Evolutionary conservation across 2,888 invertebrate genomes (phyloP), one percentile per base, ranked within the genome.

Genomic region (Neuroscelio doddi): DNA sequence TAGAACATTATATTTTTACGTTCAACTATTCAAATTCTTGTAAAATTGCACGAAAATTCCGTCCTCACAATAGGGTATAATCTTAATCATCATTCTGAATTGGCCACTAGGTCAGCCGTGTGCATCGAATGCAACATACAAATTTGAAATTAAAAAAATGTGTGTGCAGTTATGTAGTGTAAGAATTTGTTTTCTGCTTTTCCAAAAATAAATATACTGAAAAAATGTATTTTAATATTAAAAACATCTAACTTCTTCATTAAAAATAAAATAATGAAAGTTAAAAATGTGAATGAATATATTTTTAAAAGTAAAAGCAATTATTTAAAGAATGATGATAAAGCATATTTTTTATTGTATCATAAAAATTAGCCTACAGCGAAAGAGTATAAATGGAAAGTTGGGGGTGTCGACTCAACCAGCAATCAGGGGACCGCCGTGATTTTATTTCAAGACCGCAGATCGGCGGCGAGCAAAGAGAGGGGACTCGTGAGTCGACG

Each of bases 401-500:
- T 46, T 29, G 52, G 68, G 65, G 53, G 51, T 58, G 69, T 68
- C 51, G 63, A 39, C 47, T 64, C 61, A 76, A 64, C 76, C 76
- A 64, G 72, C 73, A 79, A 79, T 79, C 76, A 78, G 73, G 71
- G 70, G 76, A 72, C 74, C 75, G 76, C 77, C 75, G 75, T 80
- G 83, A 84, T 83, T 83, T 84, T 83, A 84, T 84, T 84, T 83
- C 76, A 79, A 79, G 79, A 83, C 81, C 83, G 71, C 82, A 81
- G 79, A 81, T 80, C 74, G 72, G 69, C 75, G 68, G 70, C 68
- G 66, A 63, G 70, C 52, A 69, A 67, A 69, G 68, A 64, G n/a
- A 64, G 64, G 62, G 57, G 51, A 69, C 70, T 53, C 62, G 67
- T 41, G 70, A 79, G 73, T 76, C 71, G 69, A 58, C 69, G 75